Percentiles rank a stretch among this genome's conserved stretches.
Evolutionary conservation across 2,888 invertebrate species (phyloP).

Genomic region (Koerneria pararmatus): DNA sequence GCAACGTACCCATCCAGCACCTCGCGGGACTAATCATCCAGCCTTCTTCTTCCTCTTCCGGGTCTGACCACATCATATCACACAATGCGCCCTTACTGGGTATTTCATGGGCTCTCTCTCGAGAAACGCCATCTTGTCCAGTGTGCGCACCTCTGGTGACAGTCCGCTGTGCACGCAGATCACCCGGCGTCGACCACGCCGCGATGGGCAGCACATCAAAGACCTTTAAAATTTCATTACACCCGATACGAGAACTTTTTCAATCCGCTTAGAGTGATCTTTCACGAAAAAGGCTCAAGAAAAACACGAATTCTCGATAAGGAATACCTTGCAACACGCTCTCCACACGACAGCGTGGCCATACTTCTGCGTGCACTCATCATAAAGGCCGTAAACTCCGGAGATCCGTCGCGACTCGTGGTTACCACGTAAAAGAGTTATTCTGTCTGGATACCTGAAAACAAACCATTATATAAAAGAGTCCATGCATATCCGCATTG

Average conservation of each 20-base stretch:
- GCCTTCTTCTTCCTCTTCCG: constrained; percentile 89
- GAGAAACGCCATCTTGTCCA: constrained; percentile 68
- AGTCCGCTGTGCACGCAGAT: constrained; percentile 91
- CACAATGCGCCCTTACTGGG: constrained; percentile 78
- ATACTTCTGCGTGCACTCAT: constrained; percentile 98
- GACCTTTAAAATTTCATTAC: constrained; percentile 12
- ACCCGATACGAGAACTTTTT: constrained; percentile 18
- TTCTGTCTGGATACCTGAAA: constrained; percentile 74
- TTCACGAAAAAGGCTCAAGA: background rate
- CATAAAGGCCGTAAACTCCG: constrained; percentile 70
- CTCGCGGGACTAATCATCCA: constrained; percentile 57
- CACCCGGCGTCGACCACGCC: constrained; percentile 65
- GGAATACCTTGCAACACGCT: constrained; percentile 80
- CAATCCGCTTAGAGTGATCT: background rate
- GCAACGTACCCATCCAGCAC: constrained; percentile 55
- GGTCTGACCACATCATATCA: constrained; percentile 98
- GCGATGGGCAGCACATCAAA: constrained; percentile 96
- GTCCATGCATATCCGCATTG: too few species aligned
- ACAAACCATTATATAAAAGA: constrained; percentile 31
- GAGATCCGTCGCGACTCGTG: constrained; percentile 98
- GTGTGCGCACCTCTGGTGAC: constrained; percentile 89
- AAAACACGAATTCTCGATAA: background rate
- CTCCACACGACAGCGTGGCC: constrained; percentile 98
- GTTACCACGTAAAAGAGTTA: constrained; percentile 89
- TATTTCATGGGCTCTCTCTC: constrained; percentile 26